Evolutionary conservation across 2,888 invertebrate species (phyloP), one percentile per base, ranked within the genome.

Genomic region (Eustalomyia histrio): DNA sequence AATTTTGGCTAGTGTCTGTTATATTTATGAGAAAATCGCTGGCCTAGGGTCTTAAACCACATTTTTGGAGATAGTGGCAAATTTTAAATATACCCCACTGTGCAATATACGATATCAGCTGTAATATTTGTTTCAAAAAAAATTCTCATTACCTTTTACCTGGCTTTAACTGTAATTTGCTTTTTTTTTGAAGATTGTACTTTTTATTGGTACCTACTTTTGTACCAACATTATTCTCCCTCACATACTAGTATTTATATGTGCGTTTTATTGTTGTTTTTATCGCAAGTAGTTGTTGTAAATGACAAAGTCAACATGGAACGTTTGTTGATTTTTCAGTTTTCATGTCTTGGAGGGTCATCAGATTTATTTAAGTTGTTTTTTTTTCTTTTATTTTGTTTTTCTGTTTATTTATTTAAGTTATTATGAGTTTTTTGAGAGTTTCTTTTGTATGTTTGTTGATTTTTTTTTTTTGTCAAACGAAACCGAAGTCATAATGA

Each of bases 291-390:
- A 47, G 52, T 43, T 61, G n/a, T 10, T 24, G 43, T 68, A 68
- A 75, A 65, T 79, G 69, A 79, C 79, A 79, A 79, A 69, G 75
- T 75, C 69, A 79, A 75, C 75, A 75, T 55, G 57, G 74, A 43
- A 60, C 39, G 14, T 58, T 21, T 61, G 60, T 60, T 14, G 57
- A n/a, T 17, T 63, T 50, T 21, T 8, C 21, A 53, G 3, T 55
- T 12, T 39, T 52, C 50, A 68, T 35, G 16, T n/a, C 68, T 57
- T 74, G 53, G 33, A 69, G 79, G 79, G 74, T 69, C 79, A 69
- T 58, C 68, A 53, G 52, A 74, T 68, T 64, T 64, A 69, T 64
- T 69, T 68, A 18, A 63, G 47, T 29, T 10, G 29, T 43, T 50
- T 43, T 61, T 47, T 17, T 61, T 18, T 52, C 3, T 39, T 61